These are phyloP conservation scores for Electrophaes corylata DNA, from an alignment of 2,888 invertebrate genomes.

Conservation along the genomic window DNA sequence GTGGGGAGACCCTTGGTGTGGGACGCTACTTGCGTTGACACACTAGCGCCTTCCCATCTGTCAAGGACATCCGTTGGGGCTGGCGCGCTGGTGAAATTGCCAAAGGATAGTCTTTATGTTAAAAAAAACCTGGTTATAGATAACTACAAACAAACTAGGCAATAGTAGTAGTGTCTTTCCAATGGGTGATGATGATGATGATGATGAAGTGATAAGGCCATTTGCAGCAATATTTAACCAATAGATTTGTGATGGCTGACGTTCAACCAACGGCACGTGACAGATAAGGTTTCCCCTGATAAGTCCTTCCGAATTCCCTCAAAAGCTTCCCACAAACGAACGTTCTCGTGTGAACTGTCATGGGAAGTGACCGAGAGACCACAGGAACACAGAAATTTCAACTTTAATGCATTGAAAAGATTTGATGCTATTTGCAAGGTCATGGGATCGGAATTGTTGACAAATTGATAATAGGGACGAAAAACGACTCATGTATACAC, in stretches of 20 bases:
- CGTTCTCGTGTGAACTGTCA: constrained; percentile 47
- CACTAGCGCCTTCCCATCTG: too few relatives aligned
- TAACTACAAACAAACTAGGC: too few relatives aligned
- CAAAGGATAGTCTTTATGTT: too few relatives aligned
- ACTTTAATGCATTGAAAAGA: constrained; percentile 5
- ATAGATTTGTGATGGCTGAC: background rate
- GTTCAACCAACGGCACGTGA: constrained; percentile 4
- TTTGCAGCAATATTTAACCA: too few relatives aligned
- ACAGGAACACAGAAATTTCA: constrained; percentile 5
- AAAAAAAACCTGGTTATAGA: too few relatives aligned
- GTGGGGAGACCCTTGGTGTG: too few relatives aligned
- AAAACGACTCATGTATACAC: background rate
- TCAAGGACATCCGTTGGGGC: too few relatives aligned
- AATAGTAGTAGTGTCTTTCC: too few relatives aligned
- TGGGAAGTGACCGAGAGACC: constrained; percentile 41
- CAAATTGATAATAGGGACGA: constrained; percentile 5
- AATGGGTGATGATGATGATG: too few relatives aligned
- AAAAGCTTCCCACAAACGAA: constrained; percentile 32
- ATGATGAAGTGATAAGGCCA: too few relatives aligned
- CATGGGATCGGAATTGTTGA: constrained; percentile 9
- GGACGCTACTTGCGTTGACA: too few relatives aligned
- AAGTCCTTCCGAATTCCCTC: constrained; percentile 1
- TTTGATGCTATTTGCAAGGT: constrained; percentile 12
- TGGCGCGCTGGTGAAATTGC: too few relatives aligned
- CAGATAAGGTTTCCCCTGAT: background rate